Conservation (phyloP, 2,113 vertebrate genomes). For the Prietella phreatophila region DNA sequence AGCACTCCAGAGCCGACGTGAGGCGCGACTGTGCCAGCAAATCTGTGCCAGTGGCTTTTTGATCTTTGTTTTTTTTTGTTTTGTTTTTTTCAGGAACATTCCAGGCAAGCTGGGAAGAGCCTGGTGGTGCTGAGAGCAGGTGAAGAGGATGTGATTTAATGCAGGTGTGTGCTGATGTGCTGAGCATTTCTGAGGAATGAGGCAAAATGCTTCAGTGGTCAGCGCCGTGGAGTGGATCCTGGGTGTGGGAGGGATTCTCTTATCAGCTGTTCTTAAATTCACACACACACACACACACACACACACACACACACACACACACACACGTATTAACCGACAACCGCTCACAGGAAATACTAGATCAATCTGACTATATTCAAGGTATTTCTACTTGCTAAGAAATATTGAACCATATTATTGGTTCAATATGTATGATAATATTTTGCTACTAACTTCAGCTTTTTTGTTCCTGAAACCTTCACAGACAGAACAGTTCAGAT, state of each 20-base stretch:
- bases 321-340: background rate
- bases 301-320: conserved; percentile 40
- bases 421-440: background rate
- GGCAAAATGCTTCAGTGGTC: conserved; percentile 13
- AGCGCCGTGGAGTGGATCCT: background rate
- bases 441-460: background rate
- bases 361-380: no score
- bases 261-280: background rate
- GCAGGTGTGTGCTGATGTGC: conserved; percentile 5
- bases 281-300: conserved; percentile 4
- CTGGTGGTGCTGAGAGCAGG: conserved; percentile 24
- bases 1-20: background rate
- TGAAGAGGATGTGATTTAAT: conserved; percentile 29
- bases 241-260: background rate
- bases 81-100: conserved; percentile 16
- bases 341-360: background rate
- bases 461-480: background rate
- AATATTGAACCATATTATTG: no score
- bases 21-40: background rate
- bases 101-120: conserved; percentile 10
- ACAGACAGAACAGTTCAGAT: background rate
- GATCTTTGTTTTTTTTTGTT: background rate
- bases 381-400: no score
- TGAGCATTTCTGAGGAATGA: conserved; percentile 21
- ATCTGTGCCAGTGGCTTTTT: conserved; percentile 13